Conservation (phyloP, 2,113 vertebrate genomes). For the Callipepla squamata region DNA sequence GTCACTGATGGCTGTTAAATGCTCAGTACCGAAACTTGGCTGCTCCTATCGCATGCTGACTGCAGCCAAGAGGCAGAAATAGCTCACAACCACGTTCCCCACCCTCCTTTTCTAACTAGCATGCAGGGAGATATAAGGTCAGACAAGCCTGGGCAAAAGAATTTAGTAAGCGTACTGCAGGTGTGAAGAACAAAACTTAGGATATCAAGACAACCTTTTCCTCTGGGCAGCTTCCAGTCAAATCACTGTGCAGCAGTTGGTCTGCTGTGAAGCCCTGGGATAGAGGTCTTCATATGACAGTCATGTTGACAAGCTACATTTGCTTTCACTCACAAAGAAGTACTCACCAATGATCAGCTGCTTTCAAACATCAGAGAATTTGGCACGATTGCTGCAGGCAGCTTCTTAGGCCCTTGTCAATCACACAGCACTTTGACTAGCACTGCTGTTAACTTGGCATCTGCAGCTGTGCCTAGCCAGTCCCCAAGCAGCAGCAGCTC, state of each 20-base stretch:
- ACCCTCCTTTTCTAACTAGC: neutral
- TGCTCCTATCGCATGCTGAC: neutral
- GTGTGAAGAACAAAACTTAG: neutral
- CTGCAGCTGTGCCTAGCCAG: neutral
- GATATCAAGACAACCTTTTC: neutral
- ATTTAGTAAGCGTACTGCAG: neutral
- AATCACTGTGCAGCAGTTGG: rapidly evolving
- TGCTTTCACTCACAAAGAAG: neutral
- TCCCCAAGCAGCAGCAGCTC: neutral
- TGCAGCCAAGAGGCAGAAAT: neutral
- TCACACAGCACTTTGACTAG: neutral
- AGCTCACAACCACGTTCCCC: neutral
- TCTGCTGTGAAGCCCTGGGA: neutral
- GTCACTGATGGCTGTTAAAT: neutral
- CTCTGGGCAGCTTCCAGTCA: neutral
- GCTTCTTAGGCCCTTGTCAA: neutral
- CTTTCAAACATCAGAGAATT: neutral
- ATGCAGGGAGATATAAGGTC: neutral
- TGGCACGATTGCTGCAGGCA: neutral
- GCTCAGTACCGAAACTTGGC: neutral
- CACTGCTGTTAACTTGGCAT: neutral
- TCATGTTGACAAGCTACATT: neutral
- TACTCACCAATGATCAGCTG: neutral
- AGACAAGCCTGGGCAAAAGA: neutral
- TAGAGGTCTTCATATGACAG: neutral